Percentiles rank a stretch among this genome's conserved stretches.
Evolutionary conservation across 2,888 invertebrate species (phyloP).

Genomic region (Diachrysia chrysitis): DNA sequence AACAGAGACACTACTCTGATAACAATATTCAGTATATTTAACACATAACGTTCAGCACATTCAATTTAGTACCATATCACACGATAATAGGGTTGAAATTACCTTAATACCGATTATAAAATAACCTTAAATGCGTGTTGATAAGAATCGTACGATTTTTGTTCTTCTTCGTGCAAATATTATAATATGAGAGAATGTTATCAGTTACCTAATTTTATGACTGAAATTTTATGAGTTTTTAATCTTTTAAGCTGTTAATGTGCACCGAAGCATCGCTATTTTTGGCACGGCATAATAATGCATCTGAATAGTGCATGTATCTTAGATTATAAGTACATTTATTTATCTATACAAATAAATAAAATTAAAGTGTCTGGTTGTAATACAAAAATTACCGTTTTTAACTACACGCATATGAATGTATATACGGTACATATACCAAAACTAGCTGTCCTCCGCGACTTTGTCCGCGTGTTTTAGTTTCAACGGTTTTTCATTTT

Average conservation of each 20-base stretch:
- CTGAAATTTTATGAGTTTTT: conserved; percentile 9
- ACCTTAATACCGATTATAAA: conserved; percentile 4
- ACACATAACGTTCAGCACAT: background rate
- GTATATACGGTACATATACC: no score
- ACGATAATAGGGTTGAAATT: conserved; percentile 8
- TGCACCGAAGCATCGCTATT: background rate
- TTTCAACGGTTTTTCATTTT: no score
- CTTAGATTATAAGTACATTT: background rate
- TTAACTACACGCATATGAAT: no score
- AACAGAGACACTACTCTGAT: conserved; percentile 38
- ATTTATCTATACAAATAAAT: no score
- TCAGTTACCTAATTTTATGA: conserved; percentile 34
- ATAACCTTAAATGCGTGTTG: conserved; percentile 44
- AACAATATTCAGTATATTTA: conserved; percentile 20
- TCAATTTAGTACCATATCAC: conserved; percentile 16
- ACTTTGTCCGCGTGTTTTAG: no score
- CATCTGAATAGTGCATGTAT: background rate
- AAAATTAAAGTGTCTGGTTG: no score
- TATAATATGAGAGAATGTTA: conserved; percentile 14
- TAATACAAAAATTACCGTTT: no score
- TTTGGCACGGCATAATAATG: background rate
- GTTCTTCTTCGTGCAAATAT: conserved; percentile 31
- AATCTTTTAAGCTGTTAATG: background rate
- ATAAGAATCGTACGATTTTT: conserved; percentile 55
- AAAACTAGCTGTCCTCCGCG: no score